A percentile compares a stretch with the other conserved stretches of the same genome.
phyloP scores from a whole-genome alignment of 1,140 invertebrate species.

The Zaprionus davidi region DNA sequence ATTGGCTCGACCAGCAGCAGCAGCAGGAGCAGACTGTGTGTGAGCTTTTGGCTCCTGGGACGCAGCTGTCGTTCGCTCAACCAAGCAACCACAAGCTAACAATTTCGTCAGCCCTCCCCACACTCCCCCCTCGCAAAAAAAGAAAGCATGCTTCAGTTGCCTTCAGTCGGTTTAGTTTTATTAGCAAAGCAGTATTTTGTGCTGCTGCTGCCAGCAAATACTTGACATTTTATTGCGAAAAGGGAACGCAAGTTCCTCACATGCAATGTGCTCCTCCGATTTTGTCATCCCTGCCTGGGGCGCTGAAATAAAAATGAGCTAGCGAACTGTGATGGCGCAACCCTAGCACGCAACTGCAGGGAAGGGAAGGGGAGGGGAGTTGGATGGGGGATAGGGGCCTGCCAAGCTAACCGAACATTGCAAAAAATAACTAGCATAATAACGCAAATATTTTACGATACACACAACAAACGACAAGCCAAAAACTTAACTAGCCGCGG shows the following conservation, averaged over 20 bases:
- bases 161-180: constrained; percentile 64
- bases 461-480: constrained; percentile 58
- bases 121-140: neutral
- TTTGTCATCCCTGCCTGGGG: constrained; percentile 64
- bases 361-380: too few species aligned
- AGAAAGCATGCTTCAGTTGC: constrained; percentile 49
- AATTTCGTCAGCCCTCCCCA: constrained; percentile 16
- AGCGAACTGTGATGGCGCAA: constrained; percentile 56
- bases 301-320: constrained; percentile 78
- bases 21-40: neutral
- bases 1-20: constrained; percentile 44
- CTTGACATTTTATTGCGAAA: constrained; percentile 71
- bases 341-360: neutral
- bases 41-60: constrained; percentile 10
- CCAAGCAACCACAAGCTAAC: constrained; percentile 36
- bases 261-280: constrained; percentile 61
- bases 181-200: constrained; percentile 43
- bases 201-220: constrained; percentile 49
- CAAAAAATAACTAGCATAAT: constrained; percentile 80
- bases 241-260: constrained; percentile 29
- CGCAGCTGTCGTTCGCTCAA: constrained; percentile 31
- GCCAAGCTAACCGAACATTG: constrained; percentile 26
- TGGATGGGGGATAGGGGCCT: neutral
- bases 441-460: constrained; percentile 82
- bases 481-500: constrained; percentile 78